A percentile compares a stretch with the other conserved stretches of the same genome.
Evolutionary conservation across 2,797 vertebrate species (phyloP).

Genomic region (Enteromius treurensis): DNA sequence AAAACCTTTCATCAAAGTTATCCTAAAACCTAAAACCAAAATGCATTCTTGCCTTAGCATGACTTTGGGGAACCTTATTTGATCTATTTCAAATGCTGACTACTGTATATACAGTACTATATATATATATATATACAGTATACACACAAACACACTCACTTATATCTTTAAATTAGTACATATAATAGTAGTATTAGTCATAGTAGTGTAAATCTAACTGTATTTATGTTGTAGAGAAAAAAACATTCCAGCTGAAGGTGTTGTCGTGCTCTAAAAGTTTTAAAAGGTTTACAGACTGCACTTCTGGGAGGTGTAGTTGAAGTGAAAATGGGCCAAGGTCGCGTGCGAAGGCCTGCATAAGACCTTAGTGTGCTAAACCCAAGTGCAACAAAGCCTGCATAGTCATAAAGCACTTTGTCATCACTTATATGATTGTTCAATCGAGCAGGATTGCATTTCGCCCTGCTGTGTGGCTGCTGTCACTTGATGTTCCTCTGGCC

Average conservation of each 20-base stretch:
- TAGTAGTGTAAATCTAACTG: background rate
- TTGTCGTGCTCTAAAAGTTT: background rate
- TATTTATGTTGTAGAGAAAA: background rate
- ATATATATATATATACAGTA: too few relatives aligned
- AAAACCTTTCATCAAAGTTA: too few relatives aligned
- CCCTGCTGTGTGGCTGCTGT: conserved; percentile 68
- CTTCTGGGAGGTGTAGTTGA: conserved; percentile 60
- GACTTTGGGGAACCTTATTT: too few relatives aligned
- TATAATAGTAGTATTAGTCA: too few relatives aligned
- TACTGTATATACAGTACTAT: too few relatives aligned
- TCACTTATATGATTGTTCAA: conserved; percentile 81
- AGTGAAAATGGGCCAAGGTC: conserved; percentile 77
- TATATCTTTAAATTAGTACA: too few relatives aligned
- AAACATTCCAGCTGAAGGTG: background rate
- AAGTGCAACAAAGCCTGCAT: conserved; percentile 56
- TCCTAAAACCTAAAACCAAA: too few relatives aligned
- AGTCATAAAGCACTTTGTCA: conserved; percentile 82
- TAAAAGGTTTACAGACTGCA: background rate
- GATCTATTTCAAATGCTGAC: too few relatives aligned
- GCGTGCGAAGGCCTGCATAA: conserved; percentile 68
- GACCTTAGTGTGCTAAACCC: conserved; percentile 65
- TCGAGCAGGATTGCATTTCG: conserved; percentile 76
- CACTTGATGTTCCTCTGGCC: conserved; percentile 75
- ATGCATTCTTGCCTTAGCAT: too few relatives aligned
- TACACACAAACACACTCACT: too few relatives aligned